Percentiles rank a stretch among this genome's conserved stretches.
These are phyloP conservation scores for Liposcelis brunnea DNA, from an alignment of 2,888 invertebrate species.

Conservation along the genomic window DNA sequence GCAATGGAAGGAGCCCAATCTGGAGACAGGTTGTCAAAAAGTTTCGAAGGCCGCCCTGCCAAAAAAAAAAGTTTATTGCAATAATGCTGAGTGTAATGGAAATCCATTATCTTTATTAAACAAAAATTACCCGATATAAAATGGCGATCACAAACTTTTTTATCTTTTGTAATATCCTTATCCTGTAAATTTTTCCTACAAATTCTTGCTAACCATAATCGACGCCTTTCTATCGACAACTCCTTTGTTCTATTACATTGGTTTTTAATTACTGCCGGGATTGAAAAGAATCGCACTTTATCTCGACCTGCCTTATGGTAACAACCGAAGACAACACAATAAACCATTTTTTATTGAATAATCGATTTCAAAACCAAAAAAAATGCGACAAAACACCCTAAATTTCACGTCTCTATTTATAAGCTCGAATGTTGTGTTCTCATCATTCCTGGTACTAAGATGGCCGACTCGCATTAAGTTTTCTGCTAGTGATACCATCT, in stretches of 20 bases:
- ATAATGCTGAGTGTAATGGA: too few relatives aligned
- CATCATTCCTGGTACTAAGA: too few relatives aligned
- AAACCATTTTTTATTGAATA: too few relatives aligned
- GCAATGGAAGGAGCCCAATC: slow-evolving; percentile 10
- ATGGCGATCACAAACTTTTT: slow-evolving; percentile 2
- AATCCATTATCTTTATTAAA: too few relatives aligned
- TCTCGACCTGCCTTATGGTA: neutral
- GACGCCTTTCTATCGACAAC: neutral
- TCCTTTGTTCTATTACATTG: slow-evolving; percentile 5
- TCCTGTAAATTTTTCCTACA: neutral
- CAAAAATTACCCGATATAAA: neutral
- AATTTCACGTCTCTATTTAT: too few relatives aligned
- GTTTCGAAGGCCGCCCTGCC: slow-evolving; percentile 5
- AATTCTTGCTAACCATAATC: neutral
- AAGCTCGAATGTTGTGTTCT: too few relatives aligned
- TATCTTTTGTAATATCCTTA: neutral
- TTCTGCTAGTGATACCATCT: too few relatives aligned
- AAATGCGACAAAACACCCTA: too few relatives aligned
- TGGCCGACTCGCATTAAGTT: too few relatives aligned
- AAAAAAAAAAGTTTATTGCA: too few relatives aligned
- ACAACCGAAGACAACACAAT: too few relatives aligned
- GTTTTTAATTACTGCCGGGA: slow-evolving; percentile 3
- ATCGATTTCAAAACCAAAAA: too few relatives aligned
- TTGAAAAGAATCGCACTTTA: neutral
- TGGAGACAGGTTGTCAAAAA: slow-evolving; percentile 3